Evolutionary conservation across 2,888 invertebrate species (phyloP).

Genomic region (Zele albiditarsus): DNA sequence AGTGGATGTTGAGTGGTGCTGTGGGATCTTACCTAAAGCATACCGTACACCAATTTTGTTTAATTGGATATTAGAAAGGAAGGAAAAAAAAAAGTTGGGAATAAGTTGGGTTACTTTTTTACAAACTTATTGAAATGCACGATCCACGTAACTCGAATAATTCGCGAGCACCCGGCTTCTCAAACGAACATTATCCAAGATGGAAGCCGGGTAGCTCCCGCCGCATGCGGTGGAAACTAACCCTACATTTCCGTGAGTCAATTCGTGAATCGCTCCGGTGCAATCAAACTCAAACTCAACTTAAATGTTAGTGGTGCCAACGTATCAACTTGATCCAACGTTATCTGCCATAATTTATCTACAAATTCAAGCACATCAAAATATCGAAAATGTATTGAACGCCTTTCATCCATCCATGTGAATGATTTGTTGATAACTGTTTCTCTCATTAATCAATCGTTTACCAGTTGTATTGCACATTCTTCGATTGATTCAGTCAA

Average conservation of each 20-base stretch:
- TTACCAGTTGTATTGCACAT: too few relatives aligned
- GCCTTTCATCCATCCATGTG: too few relatives aligned
- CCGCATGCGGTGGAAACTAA: constrained; percentile 72
- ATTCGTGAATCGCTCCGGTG: too few relatives aligned
- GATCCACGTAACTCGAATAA: constrained; percentile 66
- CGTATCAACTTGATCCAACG: too few relatives aligned
- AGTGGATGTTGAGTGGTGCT: neutral
- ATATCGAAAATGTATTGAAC: too few relatives aligned
- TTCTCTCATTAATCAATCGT: too few relatives aligned
- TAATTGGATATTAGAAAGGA: constrained; percentile 53
- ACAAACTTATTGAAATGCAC: constrained; percentile 60
- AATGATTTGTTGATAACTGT: too few relatives aligned
- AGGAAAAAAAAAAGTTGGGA: constrained; percentile 55
- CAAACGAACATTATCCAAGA: constrained; percentile 84
- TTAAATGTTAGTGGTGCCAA: too few relatives aligned
- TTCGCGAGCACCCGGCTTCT: constrained; percentile 80
- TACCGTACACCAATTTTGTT: constrained; percentile 79
- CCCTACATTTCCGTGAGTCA: constrained; percentile 55
- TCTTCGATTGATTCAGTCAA: too few relatives aligned
- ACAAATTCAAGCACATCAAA: too few relatives aligned
- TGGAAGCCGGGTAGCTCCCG: constrained; percentile 84
- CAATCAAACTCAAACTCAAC: too few relatives aligned
- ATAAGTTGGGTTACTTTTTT: constrained; percentile 56
- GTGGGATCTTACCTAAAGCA: constrained; percentile 78
- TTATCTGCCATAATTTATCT: too few relatives aligned